phyloP scores from a whole-genome alignment of 2,888 invertebrate species.

The Drepana falcataria region DNA sequence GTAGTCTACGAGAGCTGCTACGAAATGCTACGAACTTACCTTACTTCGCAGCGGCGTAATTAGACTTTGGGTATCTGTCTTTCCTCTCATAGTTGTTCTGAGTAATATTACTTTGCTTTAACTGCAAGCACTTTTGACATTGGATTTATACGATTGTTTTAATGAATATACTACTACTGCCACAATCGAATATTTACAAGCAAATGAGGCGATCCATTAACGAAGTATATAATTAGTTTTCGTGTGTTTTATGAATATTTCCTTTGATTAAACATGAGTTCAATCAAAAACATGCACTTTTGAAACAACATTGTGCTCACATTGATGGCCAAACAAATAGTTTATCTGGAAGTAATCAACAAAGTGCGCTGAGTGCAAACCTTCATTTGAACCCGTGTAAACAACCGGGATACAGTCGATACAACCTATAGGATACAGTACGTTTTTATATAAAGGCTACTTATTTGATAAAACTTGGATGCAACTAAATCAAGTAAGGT shows the following conservation, averaged over 20 bases:
- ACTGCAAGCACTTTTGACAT: constrained; percentile 22
- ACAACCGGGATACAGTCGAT: not conserved
- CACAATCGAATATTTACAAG: not conserved
- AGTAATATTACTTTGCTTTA: constrained; percentile 36
- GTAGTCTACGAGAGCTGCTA: constrained; percentile 24
- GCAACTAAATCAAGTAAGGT: too few relatives aligned
- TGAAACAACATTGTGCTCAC: not conserved
- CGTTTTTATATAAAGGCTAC: too few relatives aligned
- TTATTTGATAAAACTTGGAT: too few relatives aligned
- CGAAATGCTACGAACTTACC: constrained; percentile 31
- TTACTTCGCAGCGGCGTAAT: constrained; percentile 44
- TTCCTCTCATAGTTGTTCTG: constrained; percentile 26
- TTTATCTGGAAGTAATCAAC: constrained; percentile 2
- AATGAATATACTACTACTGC: constrained; percentile 10
- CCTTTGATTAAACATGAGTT: not conserved
- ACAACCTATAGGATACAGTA: not conserved
- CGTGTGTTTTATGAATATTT: too few relatives aligned
- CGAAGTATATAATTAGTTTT: too few relatives aligned
- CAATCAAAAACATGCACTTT: not conserved
- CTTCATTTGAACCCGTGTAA: not conserved
- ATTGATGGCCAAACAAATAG: not conserved
- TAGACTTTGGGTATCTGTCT: constrained; percentile 37
- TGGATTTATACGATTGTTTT: constrained; percentile 27
- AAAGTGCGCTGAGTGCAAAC: not conserved
- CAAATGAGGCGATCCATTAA: not conserved